Conservation (phyloP, 1,140 invertebrate species). For the Mylabris phalerata region DNA sequence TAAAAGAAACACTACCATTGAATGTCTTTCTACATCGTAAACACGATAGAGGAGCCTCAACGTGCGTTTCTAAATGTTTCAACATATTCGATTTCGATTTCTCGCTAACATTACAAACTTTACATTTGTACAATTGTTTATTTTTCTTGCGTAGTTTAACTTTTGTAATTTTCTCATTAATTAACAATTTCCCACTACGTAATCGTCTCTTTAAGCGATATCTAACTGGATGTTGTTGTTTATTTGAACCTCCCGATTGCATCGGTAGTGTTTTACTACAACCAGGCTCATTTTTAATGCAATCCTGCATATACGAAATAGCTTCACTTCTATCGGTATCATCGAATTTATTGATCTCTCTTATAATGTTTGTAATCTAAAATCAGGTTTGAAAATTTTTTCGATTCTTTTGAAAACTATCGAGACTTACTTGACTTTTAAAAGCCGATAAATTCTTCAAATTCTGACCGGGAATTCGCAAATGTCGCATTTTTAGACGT, state of each 20-base stretch:
- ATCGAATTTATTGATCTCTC: slow-evolving; percentile 13
- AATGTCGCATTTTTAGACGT: slow-evolving; percentile 7
- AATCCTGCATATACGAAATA: slow-evolving; percentile 10
- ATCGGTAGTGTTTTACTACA: background rate
- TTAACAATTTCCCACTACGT: too few relatives aligned
- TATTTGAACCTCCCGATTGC: too few relatives aligned
- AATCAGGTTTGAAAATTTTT: slow-evolving; percentile 4
- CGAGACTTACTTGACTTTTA: slow-evolving; percentile 10
- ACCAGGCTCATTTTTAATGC: background rate
- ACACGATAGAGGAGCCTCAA: slow-evolving; percentile 18
- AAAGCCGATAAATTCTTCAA: slow-evolving; percentile 10
- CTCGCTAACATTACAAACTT: slow-evolving; percentile 3
- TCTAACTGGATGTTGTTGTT: too few relatives aligned
- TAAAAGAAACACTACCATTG: slow-evolving; percentile 10
- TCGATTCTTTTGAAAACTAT: background rate
- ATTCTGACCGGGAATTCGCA: slow-evolving; percentile 8
- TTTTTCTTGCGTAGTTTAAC: too few relatives aligned
- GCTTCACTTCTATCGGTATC: slow-evolving; percentile 15
- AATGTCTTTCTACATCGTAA: slow-evolving; percentile 12
- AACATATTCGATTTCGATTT: slow-evolving; percentile 15
- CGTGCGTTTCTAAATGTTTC: slow-evolving; percentile 20
- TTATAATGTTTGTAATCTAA: slow-evolving; percentile 15
- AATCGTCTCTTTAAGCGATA: too few relatives aligned
- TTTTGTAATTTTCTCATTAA: too few relatives aligned
- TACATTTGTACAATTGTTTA: slow-evolving; percentile 6